Conservation (phyloP, 2,113 vertebrate species). For the Sylvietta virens region DNA sequence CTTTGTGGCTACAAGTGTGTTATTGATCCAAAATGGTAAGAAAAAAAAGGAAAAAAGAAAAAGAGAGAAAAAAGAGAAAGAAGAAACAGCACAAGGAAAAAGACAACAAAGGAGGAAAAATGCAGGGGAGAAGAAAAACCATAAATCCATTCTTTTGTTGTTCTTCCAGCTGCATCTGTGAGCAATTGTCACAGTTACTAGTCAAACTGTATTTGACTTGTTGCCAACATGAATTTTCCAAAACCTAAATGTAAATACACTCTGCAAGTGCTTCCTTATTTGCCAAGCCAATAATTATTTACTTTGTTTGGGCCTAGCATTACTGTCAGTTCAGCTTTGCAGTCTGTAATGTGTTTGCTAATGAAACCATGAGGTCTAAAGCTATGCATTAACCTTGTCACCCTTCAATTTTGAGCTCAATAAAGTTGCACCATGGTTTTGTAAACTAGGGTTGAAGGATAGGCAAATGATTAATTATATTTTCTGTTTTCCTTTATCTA, state of each 20-base stretch:
- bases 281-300: slow-evolving; percentile 82
- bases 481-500: slow-evolving; percentile 71
- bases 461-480: slow-evolving; percentile 80
- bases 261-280: slow-evolving; percentile 78
- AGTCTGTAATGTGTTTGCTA: slow-evolving; percentile 80
- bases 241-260: slow-evolving; percentile 83
- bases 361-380: slow-evolving; percentile 81
- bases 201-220: slow-evolving; percentile 80
- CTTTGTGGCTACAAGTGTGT: slow-evolving; percentile 71
- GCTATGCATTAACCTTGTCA: slow-evolving; percentile 80
- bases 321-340: slow-evolving; percentile 80
- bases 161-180: slow-evolving; percentile 83
- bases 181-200: slow-evolving; percentile 87
- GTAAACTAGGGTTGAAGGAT: slow-evolving; percentile 76
- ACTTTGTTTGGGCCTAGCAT: slow-evolving; percentile 80
- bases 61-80: slow-evolving; percentile 12
- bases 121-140: slow-evolving; percentile 64
- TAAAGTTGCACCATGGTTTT: slow-evolving; percentile 78
- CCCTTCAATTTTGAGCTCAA: slow-evolving; percentile 81
- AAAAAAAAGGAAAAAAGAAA: background rate
- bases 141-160: slow-evolving; percentile 79
- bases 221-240: slow-evolving; percentile 81
- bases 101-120: slow-evolving; percentile 73
- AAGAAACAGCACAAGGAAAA: slow-evolving; percentile 31
- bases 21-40: slow-evolving; percentile 72